These are phyloP conservation scores for Uloborus diversus DNA, from an alignment of 1,140 invertebrate genomes.

Conservation along the genomic window DNA sequence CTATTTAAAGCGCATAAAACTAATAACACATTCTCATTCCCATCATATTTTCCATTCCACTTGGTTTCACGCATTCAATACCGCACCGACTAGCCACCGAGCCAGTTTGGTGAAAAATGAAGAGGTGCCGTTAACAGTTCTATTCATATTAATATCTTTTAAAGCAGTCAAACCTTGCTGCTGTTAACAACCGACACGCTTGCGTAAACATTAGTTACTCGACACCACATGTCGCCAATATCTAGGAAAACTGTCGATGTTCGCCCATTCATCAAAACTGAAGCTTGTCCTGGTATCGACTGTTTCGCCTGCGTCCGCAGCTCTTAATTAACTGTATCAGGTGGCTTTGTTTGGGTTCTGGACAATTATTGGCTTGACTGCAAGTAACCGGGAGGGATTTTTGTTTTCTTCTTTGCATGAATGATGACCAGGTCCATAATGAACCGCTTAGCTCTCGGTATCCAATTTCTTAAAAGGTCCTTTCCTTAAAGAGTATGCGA, in stretches of 20 bases:
- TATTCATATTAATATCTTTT: background rate
- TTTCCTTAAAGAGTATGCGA: background rate
- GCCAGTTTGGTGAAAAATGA: no score
- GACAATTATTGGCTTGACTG: conserved; percentile 31
- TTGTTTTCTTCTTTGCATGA: background rate
- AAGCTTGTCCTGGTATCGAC: conserved; percentile 34
- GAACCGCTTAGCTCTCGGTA: background rate
- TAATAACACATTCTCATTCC: no score
- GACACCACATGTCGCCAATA: conserved; percentile 5
- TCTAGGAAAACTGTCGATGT: conserved; percentile 16
- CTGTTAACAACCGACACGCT: conserved; percentile 21
- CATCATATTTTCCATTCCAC: no score
- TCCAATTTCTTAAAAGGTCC: conserved; percentile 1
- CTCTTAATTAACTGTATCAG: conserved; percentile 46
- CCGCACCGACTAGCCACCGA: no score
- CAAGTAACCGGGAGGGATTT: background rate
- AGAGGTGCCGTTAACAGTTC: background rate
- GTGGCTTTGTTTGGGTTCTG: conserved; percentile 41
- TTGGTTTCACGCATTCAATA: no score
- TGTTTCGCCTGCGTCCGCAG: background rate
- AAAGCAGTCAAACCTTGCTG: background rate
- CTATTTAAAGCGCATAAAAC: no score
- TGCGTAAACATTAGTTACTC: conserved; percentile 28
- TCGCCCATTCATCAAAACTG: conserved; percentile 25
- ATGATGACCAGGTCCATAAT: conserved; percentile 20